Base-by-base conservation (phyloP, 2,113 vertebrate species). In the Argyrosomus japonicus region DNA sequence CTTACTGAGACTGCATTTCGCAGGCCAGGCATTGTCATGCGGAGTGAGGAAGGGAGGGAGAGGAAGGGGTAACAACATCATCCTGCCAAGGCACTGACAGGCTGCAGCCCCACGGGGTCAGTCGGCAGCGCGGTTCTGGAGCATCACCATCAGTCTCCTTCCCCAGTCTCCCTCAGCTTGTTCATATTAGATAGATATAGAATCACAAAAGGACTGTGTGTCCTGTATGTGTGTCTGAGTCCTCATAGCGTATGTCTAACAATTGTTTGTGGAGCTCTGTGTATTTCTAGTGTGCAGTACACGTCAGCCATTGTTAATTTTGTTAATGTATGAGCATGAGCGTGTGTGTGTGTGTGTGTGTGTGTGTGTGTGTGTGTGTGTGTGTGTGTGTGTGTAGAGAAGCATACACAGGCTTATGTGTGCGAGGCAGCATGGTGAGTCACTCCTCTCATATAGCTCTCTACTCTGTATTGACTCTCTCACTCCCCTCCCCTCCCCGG, bases 381-480 rank as follows among this genome's bases (percentile, higher is more conserved):
- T 32, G 32, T 32, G 32, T 32, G 32, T 32, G 32, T 82, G 65
- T 74, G 51, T 77, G 65, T 54, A 15, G n/a, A 48, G 51, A 72
- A 76, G 74, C 64, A 78, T 77, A 72, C 53, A 25, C 58, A 72
- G 54, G 68, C 62, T 62, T 68, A 36, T 70, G 75, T 77, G 79
- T 61, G 72, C 67, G 60, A 84, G 62, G 83, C 75, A 51, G 74
- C 70, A 17, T 32, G 82, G 86, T 93, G 90, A 94, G 84, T 93
- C 93, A 93, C 86, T 83, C 85, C 82, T 89, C 88, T 90, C 84
- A 67, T 84, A 82, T 82, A 81, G 75, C 74, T 79, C 85, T 83
- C 83, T 19, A 23, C 64, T 50, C 85, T 57, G 69, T 89, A 90
- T 92, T 81, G 81, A 91, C 88, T 84, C 78, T 25, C 45, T 13